These are phyloP conservation scores for Neoniphon sammara DNA, from an alignment of 2,797 vertebrate species.

Conservation along the genomic window DNA sequence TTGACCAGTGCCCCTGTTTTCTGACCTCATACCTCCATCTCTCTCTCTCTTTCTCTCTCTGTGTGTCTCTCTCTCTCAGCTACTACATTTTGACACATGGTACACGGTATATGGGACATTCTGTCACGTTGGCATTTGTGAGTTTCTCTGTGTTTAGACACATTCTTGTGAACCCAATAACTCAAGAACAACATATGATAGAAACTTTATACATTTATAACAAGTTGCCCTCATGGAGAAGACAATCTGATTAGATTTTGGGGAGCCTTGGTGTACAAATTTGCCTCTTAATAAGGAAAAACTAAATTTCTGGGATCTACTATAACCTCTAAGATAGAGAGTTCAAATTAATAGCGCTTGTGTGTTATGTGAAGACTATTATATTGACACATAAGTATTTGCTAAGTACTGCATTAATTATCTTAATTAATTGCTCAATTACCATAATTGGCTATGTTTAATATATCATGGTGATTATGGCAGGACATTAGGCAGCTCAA, in stretches of 20 bases:
- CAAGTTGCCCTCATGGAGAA: not conserved
- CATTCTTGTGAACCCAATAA: not conserved
- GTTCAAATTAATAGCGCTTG: slow-evolving; percentile 39
- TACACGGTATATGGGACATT: slow-evolving; percentile 12
- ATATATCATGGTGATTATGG: slow-evolving; percentile 58
- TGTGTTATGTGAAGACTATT: slow-evolving; percentile 26
- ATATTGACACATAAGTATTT: slow-evolving; percentile 33
- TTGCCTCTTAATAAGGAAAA: slow-evolving; percentile 24
- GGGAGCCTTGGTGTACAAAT: slow-evolving; percentile 30
- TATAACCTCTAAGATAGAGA: slow-evolving; percentile 18
- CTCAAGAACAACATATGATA: slow-evolving; percentile 5
- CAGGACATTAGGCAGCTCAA: slow-evolving; percentile 49
- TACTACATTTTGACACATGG: not conserved
- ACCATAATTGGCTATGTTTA: slow-evolving; percentile 56
- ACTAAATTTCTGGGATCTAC: no score
- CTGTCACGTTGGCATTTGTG: not conserved
- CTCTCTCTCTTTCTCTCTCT: slow-evolving; percentile 35
- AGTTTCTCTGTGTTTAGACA: not conserved
- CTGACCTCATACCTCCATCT: slow-evolving; percentile 45
- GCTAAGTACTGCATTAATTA: slow-evolving; percentile 60
- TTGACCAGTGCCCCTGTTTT: slow-evolving; percentile 65
- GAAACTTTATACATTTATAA: slow-evolving; percentile 1
- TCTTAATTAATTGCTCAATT: slow-evolving; percentile 58
- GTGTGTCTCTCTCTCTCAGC: not conserved
- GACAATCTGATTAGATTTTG: slow-evolving; percentile 17